These are phyloP conservation scores for Acomys russatus DNA, from an alignment of 2,797 vertebrate genomes.

Conservation along the genomic window DNA sequence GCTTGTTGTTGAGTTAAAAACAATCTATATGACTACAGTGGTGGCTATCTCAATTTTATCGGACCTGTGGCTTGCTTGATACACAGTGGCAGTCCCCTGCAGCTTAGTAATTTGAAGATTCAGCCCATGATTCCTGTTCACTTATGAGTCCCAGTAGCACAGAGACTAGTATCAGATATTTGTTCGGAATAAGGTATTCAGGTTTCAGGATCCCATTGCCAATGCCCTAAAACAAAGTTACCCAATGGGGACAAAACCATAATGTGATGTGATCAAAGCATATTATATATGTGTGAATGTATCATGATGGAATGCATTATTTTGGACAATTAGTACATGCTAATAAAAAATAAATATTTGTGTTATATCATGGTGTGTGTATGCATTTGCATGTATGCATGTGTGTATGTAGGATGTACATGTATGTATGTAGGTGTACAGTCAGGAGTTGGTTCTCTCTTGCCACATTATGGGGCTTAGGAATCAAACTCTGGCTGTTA, in stretches of 20 bases:
- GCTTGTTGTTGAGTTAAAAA: slow-evolving; percentile 42
- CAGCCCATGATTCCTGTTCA: slow-evolving; percentile 11
- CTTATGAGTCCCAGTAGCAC: slow-evolving; percentile 8
- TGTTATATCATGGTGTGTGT: neutral
- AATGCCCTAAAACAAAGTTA: slow-evolving; percentile 58
- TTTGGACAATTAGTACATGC: neutral
- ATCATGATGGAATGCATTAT: neutral
- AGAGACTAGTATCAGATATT: slow-evolving; percentile 42
- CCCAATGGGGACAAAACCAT: neutral
- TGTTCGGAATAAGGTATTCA: slow-evolving; percentile 54
- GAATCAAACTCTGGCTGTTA: neutral
- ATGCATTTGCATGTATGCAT: neutral
- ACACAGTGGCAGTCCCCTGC: neutral
- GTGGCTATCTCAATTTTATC: slow-evolving; percentile 18
- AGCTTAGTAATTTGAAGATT: slow-evolving; percentile 14
- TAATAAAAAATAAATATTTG: slow-evolving; percentile 2
- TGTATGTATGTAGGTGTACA: neutral
- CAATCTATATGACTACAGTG: neutral
- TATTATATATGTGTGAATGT: neutral
- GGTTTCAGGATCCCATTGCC: slow-evolving; percentile 9
- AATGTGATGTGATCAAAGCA: neutral
- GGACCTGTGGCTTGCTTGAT: neutral
- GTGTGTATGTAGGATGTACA: neutral
- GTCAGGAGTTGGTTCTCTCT: neutral
- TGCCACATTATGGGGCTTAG: neutral